Percentiles rank a stretch among this genome's conserved stretches.
Conservation (phyloP, 2,113 vertebrate genomes). For the Nestor notabilis region DNA sequence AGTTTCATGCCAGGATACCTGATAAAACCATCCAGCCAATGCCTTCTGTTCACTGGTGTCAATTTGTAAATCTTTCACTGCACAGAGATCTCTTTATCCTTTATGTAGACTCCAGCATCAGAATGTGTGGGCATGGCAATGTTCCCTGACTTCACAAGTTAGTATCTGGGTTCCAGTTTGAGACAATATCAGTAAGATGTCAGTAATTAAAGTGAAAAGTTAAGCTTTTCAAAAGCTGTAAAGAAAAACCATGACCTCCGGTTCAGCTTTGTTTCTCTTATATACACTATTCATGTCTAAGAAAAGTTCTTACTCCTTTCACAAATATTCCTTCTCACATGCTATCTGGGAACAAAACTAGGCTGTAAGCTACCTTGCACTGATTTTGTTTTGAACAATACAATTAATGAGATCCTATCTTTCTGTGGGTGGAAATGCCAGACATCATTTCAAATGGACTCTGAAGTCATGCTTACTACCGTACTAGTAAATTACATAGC, state of each 20-base stretch:
- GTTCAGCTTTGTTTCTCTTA: not conserved
- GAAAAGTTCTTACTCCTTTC: not conserved
- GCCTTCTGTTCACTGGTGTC: not conserved
- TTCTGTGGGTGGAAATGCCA: not conserved
- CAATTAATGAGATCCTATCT: not conserved
- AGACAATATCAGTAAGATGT: not conserved
- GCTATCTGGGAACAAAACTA: not conserved
- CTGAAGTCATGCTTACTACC: not conserved
- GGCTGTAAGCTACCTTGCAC: not conserved
- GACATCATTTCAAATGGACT: not conserved
- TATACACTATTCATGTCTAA: not conserved
- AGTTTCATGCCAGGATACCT: not conserved
- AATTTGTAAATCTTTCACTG: not conserved
- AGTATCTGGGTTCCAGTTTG: not conserved
- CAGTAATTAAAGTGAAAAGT: not conserved
- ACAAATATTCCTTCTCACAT: not conserved
- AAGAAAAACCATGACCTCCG: not conserved
- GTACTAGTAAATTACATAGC: fast-evolving
- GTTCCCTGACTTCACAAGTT: not conserved
- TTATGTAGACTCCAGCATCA: not conserved
- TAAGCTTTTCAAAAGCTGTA: not conserved
- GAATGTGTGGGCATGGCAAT: not conserved
- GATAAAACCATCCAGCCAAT: not conserved
- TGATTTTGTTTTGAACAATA: not conserved
- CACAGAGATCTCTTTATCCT: not conserved